phyloP scores from a whole-genome alignment of 1,140 invertebrate species.

The Drosophila hydei region DNA sequence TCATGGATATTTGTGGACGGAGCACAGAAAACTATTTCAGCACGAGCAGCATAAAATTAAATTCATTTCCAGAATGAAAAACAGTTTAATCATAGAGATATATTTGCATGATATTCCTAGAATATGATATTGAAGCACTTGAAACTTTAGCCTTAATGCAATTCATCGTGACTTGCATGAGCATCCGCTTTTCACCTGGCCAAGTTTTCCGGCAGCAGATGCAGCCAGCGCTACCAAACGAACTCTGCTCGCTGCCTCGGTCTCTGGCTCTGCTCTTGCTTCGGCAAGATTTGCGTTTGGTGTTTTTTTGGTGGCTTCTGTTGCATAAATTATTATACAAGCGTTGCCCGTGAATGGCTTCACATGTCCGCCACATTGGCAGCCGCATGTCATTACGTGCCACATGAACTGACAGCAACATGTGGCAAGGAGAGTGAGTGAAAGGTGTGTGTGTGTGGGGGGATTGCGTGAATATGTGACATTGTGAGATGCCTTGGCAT shows the following conservation, averaged over 20 bases:
- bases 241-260: too few relatives aligned
- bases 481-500: constrained; percentile 41
- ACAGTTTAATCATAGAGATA: too few relatives aligned
- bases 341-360: constrained; percentile 26
- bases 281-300: constrained; percentile 59
- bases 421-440: constrained; percentile 18
- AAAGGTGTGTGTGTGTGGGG: constrained; percentile 55
- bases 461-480: constrained; percentile 54
- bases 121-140: too few relatives aligned
- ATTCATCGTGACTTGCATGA: background rate
- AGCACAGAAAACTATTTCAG: too few relatives aligned
- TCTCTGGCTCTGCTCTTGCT: background rate
- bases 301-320: constrained; percentile 60
- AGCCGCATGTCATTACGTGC: constrained; percentile 78
- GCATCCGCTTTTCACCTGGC: too few relatives aligned
- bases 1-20: too few relatives aligned
- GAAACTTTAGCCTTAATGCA: background rate
- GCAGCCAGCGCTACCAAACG: constrained; percentile 21
- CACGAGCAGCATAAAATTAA: too few relatives aligned
- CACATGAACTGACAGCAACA: constrained; percentile 31
- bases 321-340: constrained; percentile 67
- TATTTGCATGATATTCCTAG: too few relatives aligned
- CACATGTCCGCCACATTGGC: constrained; percentile 65
- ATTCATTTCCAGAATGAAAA: too few relatives aligned
- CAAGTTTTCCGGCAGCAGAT: background rate